These are phyloP conservation scores for Drosophila pseudoananassae DNA, from an alignment of 1,140 invertebrate genomes.

Conservation along the genomic window DNA sequence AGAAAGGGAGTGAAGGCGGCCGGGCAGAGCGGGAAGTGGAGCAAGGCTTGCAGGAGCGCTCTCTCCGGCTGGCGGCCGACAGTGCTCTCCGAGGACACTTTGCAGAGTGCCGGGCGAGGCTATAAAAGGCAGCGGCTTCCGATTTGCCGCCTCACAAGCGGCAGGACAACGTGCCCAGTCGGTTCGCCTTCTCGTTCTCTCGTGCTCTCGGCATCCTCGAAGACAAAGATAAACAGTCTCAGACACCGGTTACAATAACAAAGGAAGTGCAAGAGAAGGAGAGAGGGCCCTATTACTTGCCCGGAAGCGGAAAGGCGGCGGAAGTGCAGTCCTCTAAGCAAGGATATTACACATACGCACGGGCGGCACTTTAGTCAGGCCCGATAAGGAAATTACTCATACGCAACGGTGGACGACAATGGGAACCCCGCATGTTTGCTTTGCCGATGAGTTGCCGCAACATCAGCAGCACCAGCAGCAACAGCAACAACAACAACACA, in stretches of 20 bases:
- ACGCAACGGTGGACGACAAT: constrained; percentile 32
- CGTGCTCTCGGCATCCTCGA: constrained; percentile 10
- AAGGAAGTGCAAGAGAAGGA: constrained; percentile 40
- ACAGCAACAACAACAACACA: constrained; percentile 29
- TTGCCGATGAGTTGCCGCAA: constrained; percentile 67
- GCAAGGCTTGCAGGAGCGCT: not conserved
- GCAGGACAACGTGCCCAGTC: constrained; percentile 69
- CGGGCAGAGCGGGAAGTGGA: not conserved
- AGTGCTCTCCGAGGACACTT: constrained; percentile 15
- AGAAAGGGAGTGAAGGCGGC: not conserved
- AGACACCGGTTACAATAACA: constrained; percentile 70
- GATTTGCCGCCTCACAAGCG: constrained; percentile 77
- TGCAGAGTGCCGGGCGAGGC: constrained; percentile 66
- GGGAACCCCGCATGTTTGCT: constrained; percentile 73
- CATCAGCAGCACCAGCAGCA: constrained; percentile 2
- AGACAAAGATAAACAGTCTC: constrained; percentile 38
- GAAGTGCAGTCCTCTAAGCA: constrained; percentile 29
- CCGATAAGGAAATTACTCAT: constrained; percentile 29
- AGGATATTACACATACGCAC: constrained; percentile 38
- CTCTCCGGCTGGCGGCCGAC: not conserved
- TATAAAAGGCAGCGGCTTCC: constrained; percentile 72
- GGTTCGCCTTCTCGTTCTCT: constrained; percentile 26
- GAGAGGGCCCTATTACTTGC: not conserved
- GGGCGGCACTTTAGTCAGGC: not conserved
- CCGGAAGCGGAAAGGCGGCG: constrained; percentile 35